Evolutionary conservation across 2,113 vertebrate species (phyloP), one percentile per base, ranked within the genome.

Genomic region (Lampris megalopsis): DNA sequence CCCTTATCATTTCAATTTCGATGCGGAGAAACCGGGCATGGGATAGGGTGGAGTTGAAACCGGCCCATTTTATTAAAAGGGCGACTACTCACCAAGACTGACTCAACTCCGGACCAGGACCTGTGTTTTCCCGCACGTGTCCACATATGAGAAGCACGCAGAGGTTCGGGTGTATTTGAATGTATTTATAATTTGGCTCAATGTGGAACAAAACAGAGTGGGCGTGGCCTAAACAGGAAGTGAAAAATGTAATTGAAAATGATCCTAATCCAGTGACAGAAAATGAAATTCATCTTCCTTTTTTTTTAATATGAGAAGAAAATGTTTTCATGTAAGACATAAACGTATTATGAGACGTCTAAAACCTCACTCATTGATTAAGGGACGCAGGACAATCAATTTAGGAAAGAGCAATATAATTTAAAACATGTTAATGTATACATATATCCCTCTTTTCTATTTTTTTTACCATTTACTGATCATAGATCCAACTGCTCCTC

Each of bases 171-270:
- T 53, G 85, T 83, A 68, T 88, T 82, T 71, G 82, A 67, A 88
- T 67, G 72, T 59, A 13, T 5, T 50, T 65, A 64, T 77, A 49
- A 84, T 89, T 72, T 82, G 9, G 47, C 6, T 74, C 47, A 43
- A 72, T 62, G 75, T 74, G 87, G 79, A 61, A 79, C 68, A 52
- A 77, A 71, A 85, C 80, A 77, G 81, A 82, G 89, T 88, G 87
- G 89, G 88, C 84, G 83, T 85, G 82, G 82, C 89, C 83, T 84
- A 50, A 79, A 92, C 80, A 75, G 45, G 40, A 63, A 4, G 70
- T 74, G 68, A 82, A 74, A 67, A 52, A 83, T 74, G 48, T 42
- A 70, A 80, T 2, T 70, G 69, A 75, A 75, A 41, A 42, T 56
- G 8, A 45, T 71, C 67, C 11, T 61, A 65, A 8, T 74, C 36